Percentiles rank a stretch among this genome's conserved stretches.
These are phyloP conservation scores for Lamprotornis superbus DNA, from an alignment of 2,113 vertebrate species.

Conservation along the genomic window DNA sequence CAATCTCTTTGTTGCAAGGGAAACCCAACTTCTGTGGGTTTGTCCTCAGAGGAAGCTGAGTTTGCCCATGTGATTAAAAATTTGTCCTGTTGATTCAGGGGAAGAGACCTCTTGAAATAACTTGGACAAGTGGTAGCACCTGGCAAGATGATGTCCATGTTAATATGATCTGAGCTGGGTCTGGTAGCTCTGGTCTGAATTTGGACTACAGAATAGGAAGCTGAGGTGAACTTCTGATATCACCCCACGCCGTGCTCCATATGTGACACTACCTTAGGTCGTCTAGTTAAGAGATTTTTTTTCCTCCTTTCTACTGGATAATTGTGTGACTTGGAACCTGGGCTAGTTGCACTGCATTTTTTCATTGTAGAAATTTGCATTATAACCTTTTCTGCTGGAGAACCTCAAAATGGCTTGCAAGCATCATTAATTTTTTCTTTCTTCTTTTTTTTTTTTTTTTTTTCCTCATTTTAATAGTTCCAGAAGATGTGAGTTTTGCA, in stretches of 20 bases:
- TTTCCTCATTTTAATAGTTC: not conserved
- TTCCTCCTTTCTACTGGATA: not conserved
- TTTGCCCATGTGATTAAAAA: not conserved
- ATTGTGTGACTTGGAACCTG: not conserved
- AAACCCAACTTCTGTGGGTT: not conserved
- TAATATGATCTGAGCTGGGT: not conserved
- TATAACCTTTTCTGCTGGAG: not conserved
- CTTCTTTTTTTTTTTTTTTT: too few relatives aligned
- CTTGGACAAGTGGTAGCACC: not conserved
- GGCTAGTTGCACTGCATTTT: not conserved
- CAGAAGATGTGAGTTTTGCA: not conserved
- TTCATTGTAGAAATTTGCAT: not conserved
- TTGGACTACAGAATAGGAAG: not conserved
- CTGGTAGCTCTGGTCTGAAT: not conserved
- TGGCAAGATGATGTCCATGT: not conserved
- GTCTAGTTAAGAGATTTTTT: not conserved
- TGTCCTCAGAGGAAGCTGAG: not conserved
- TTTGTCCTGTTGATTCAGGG: not conserved
- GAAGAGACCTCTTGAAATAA: not conserved
- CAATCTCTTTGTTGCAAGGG: not conserved
- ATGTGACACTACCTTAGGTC: fast-evolving
- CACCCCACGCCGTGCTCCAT: fast-evolving
- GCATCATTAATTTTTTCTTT: not conserved
- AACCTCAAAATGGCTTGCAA: not conserved
- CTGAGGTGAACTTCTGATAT: not conserved